These are phyloP conservation scores for Geopemphigus sp. DNA, from an alignment of 1,140 invertebrate genomes.

Conservation along the genomic window DNA sequence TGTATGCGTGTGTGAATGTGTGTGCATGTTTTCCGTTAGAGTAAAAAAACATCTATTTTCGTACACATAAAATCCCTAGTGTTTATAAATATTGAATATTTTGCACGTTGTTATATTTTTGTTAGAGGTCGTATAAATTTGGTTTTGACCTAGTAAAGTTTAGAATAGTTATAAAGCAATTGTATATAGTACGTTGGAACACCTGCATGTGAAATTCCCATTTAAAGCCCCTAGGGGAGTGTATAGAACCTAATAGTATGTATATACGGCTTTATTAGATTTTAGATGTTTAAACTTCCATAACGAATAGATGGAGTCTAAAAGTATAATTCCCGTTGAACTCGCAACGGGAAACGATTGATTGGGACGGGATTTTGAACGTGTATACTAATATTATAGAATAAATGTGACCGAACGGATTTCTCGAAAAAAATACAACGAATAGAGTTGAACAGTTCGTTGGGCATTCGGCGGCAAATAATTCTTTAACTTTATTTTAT, in stretches of 20 bases:
- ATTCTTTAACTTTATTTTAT: no score
- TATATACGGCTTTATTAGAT: no score
- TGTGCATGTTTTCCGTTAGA: no score
- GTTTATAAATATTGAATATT: not conserved
- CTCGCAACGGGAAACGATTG: not conserved
- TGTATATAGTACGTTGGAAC: not conserved
- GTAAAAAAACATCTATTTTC: not conserved
- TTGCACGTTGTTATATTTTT: conserved; percentile 5
- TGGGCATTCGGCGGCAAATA: no score
- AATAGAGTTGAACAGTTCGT: no score
- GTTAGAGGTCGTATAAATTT: not conserved
- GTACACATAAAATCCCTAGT: conserved; percentile 1
- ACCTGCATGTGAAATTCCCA: not conserved
- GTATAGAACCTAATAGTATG: not conserved
- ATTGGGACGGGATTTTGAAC: not conserved
- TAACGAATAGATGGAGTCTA: not conserved
- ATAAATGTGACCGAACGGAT: conserved; percentile 55
- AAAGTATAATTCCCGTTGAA: not conserved
- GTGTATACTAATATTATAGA: conserved; percentile 54
- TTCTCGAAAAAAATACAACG: conserved; percentile 61
- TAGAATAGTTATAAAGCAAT: no score
- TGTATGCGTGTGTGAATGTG: not conserved
- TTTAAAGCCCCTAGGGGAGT: not conserved
- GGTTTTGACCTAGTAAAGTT: conserved; percentile 2
- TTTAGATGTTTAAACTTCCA: conserved; percentile 3